Conservation (phyloP, 2,113 vertebrate genomes). For the Neopipo cinnamomea region DNA sequence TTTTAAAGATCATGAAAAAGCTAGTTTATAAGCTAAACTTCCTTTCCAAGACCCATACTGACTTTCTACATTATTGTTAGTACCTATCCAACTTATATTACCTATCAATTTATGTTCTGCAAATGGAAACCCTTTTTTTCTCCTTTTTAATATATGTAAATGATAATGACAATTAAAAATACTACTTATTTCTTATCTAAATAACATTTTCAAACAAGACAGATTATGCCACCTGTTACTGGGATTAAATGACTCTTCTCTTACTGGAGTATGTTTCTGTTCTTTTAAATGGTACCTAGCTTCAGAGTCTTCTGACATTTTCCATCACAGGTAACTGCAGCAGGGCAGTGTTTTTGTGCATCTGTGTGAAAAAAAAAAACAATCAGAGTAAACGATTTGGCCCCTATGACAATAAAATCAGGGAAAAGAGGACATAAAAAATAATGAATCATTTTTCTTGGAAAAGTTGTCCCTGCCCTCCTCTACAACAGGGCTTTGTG, state of each 20-base stretch:
- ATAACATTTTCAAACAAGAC: neutral
- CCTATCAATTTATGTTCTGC: neutral
- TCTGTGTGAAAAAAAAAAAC: neutral
- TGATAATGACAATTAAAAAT: neutral
- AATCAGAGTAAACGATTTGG: neutral
- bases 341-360: neutral
- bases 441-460: neutral
- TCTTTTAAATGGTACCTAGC: neutral
- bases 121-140: neutral
- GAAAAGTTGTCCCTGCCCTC: neutral
- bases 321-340: neutral
- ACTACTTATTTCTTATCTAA: neutral
- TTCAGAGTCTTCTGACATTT: neutral
- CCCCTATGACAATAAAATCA: neutral
- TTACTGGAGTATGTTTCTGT: neutral
- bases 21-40: neutral
- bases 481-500: accelerated
- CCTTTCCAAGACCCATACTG: neutral
- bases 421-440: neutral
- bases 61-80: neutral
- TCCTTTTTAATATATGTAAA: neutral
- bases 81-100: neutral
- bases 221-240: neutral
- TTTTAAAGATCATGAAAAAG: neutral
- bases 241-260: neutral